Percentiles rank a stretch among this genome's conserved stretches.
Conservation (phyloP, 2,113 vertebrate species). For the Columba livia region DNA sequence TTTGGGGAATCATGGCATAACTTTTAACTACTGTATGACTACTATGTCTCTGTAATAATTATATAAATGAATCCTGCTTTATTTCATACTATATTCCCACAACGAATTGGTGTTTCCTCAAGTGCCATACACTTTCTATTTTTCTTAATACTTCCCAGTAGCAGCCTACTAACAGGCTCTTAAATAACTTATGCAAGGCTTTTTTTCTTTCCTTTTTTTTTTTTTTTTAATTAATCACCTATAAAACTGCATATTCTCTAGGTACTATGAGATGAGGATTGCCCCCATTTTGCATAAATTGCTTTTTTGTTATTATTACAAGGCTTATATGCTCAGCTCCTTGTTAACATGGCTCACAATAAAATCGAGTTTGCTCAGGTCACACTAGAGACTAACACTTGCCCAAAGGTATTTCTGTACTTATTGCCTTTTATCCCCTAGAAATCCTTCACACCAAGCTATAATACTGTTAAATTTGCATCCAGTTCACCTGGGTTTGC, state of each 20-base stretch:
- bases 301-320: constrained; percentile 34
- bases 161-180: not conserved
- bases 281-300: constrained; percentile 51
- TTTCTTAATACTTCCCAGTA: not conserved
- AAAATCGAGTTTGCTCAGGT: constrained; percentile 35
- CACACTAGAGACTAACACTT: constrained; percentile 18
- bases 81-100: not conserved
- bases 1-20: not conserved
- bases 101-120: not conserved
- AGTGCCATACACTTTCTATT: not conserved
- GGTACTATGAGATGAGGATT: constrained; percentile 10
- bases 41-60: not conserved
- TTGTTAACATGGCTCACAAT: constrained; percentile 37
- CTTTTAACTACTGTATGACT: not conserved
- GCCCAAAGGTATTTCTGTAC: constrained; percentile 27
- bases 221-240: constrained; percentile 36
- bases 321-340: constrained; percentile 8
- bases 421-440: not conserved
- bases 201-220: not conserved
- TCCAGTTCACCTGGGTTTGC: not conserved
- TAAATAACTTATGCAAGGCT: constrained; percentile 14
- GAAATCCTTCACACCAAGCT: not conserved
- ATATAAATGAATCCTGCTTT: not conserved
- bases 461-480: not conserved
- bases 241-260: constrained; percentile 33